Conservation (phyloP, 2,113 vertebrate genomes). For the Psettodes erumei region DNA sequence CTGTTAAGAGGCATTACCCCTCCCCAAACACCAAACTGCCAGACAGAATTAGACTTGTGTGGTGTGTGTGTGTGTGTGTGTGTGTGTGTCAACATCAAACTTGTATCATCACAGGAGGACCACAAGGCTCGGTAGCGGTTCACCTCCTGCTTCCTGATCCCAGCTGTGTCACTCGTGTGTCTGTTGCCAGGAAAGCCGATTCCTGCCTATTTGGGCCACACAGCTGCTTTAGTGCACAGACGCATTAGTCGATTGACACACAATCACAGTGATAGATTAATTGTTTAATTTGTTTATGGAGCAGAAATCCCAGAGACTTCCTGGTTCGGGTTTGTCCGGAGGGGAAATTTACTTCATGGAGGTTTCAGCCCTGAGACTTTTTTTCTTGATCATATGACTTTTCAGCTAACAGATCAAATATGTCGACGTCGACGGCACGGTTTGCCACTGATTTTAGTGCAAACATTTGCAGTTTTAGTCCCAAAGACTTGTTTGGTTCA, state of each 20-base stretch:
- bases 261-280: neutral
- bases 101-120: neutral
- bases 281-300: no score
- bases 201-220: neutral
- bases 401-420: no score
- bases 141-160: neutral
- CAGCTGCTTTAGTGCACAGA: neutral
- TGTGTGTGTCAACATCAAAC: slow-evolving; percentile 13
- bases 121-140: neutral
- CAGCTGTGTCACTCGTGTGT: neutral
- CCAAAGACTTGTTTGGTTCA: no score
- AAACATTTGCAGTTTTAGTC: no score
- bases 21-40: neutral
- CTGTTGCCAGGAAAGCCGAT: neutral
- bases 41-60: slow-evolving; percentile 11
- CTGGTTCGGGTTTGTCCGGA: no score
- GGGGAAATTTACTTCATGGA: no score
- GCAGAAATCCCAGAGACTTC: no score
- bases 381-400: no score
- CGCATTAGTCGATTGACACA: no score
- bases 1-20: slow-evolving; percentile 44
- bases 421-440: no score
- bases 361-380: no score
- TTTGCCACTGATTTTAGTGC: no score
- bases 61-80: slow-evolving; percentile 10